Conservation (phyloP, 2,888 invertebrate genomes). For the Troides aeacus region DNA sequence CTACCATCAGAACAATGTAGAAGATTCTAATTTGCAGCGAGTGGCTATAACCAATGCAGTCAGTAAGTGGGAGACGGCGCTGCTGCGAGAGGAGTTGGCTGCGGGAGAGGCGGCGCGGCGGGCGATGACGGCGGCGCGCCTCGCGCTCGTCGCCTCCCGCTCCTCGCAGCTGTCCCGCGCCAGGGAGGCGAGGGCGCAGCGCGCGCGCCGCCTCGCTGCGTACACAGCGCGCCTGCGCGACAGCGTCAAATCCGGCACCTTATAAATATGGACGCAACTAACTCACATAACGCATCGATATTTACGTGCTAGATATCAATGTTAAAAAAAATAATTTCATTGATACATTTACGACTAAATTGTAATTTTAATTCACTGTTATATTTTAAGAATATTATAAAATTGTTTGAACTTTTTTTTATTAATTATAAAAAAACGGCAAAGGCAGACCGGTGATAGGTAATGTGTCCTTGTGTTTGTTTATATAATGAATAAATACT, state of each 20-base stretch:
- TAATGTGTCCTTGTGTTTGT: too few species aligned
- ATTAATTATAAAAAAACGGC: too few species aligned
- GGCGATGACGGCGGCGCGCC: constrained; percentile 48
- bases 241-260: constrained; percentile 38
- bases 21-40: constrained; percentile 46
- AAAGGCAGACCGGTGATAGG: too few species aligned
- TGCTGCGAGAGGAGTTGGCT: constrained; percentile 51
- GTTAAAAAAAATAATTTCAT: too few species aligned
- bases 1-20: too few species aligned
- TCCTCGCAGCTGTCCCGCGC: constrained; percentile 44
- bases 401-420: too few species aligned
- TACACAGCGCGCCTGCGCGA: constrained; percentile 59
- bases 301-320: too few species aligned
- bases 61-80: constrained; percentile 53
- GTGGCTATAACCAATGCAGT: constrained; percentile 62
- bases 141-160: constrained; percentile 48
- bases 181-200: constrained; percentile 37
- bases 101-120: constrained; percentile 52
- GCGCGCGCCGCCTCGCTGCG: constrained; percentile 54
- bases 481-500: too few species aligned
- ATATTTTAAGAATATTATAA: too few species aligned
- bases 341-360: too few species aligned
- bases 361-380: too few species aligned
- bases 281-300: too few species aligned
- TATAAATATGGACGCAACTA: neutral